Base-by-base conservation (phyloP, 2,797 vertebrate species). In the Rhinophrynus dorsalis region DNA sequence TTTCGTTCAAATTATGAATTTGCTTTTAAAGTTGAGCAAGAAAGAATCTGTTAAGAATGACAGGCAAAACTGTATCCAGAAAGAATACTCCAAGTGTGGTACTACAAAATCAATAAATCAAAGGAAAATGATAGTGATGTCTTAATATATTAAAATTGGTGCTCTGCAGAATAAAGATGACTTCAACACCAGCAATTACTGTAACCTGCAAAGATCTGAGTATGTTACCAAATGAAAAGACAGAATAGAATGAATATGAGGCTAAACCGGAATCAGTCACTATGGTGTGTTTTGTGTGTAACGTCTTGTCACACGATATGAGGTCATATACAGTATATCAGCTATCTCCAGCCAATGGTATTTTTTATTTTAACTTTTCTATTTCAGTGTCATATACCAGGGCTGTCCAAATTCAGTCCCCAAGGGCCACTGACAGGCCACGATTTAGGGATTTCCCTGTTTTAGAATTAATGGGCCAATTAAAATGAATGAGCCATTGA, bases 41-140 rank as follows among this genome's bases (percentile, higher is more conserved):
- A 12, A 15, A 20, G 20, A 70, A 56, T 37, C 5, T 24, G 26
- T n/a, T 62, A 37, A 45, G 11, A 35, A 64, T 57, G 24, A 17
- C 23, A 6, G 27, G 30, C 6, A 13, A 35, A 48, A 4, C 40
- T 71, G 30, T 57, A 63, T 48, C 64, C 68, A 57, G 45, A 61
- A 70, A 13, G 29, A 56, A 20, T 18, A 27, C 24, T 30, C 24
- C 50, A 57, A 57, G 68, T 48, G 59, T 63, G 40, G 32, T 21
- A 40, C 40, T 35, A 35, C 23, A 64, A 71, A 71, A 63, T 71
- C 68, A 71, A 71, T 71, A 71, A 56, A 15, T 44, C 60, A 56
- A 51, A 59, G 64, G 59, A 63, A 71, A 71, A 71, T 56, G 6
- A 57, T 64, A 71, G 56, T 71, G 59, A 54, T 23, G n/a, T 57